Base-by-base conservation (phyloP, 2,113 vertebrate genomes). In the Coreoperca whiteheadi region DNA sequence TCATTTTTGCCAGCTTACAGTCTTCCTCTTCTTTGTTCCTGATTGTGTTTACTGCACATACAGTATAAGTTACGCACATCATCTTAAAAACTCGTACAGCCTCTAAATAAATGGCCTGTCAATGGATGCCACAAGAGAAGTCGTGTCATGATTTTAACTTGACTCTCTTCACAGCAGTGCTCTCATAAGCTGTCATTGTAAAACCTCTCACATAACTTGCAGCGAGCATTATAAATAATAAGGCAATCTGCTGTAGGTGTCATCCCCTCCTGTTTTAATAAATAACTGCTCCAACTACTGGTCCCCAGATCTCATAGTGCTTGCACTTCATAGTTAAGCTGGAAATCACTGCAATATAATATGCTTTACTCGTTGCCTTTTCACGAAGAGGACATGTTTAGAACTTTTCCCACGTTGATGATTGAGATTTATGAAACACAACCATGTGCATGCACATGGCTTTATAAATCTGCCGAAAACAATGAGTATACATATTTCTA, bases 181-280 rank as follows among this genome's bases (percentile, higher is more conserved):
- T 37, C 76, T 86, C 63, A 59, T 86, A 88, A 84, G 84, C 68
- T 69, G 87, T 77, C 83, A 90, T 85, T 90, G 89, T 90, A 84
- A 93, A 90, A 77, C 71, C 61, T 61, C 88, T 89, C 88, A 88
- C 90, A 91, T 74, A 88, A 82, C 53, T 63, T 71, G 79, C 65
- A 84, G 80, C 67, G 57, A 90, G 82, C 85, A 72, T 90, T 88
- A 92, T 94, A 94, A 94, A 94, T 94, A 94, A 94, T 92, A 88
- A 89, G 87, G 77, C 89, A 92, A 92, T 94, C 89, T 93, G 84
- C 90, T 87, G 89, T 74, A 78, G 78, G 84, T 93, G 91, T 94
- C 93, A 92, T 84, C 85, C 59, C 74, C 39, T 71, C 75, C 74
- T 15, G 41, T 74, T 88, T 94, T 86, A 92, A 93, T 93, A 93